These are phyloP conservation scores for Phycodurus eques DNA, from an alignment of 2,113 vertebrate genomes.

Conservation along the genomic window DNA sequence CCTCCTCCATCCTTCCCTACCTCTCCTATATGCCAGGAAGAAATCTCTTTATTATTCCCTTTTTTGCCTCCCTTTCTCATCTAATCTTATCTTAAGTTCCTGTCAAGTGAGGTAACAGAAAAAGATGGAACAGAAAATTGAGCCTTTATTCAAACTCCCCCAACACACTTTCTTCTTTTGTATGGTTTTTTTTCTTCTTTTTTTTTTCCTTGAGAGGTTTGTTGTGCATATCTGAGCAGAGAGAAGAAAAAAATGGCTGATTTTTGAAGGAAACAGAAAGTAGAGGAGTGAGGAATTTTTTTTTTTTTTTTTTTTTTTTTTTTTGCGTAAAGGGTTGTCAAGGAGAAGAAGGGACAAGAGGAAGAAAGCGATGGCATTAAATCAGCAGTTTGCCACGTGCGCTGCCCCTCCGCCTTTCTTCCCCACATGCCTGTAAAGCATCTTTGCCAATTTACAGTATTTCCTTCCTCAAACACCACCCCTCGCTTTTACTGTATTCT, in stretches of 20 bases:
- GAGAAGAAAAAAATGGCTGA: slow-evolving; percentile 5
- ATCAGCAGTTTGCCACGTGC: slow-evolving; percentile 55
- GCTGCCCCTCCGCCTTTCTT: slow-evolving; percentile 7
- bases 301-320: background rate
- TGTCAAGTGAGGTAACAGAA: slow-evolving; percentile 28
- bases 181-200: slow-evolving; percentile 27
- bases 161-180: background rate
- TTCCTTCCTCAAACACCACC: slow-evolving; percentile 58
- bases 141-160: slow-evolving; percentile 49
- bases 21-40: slow-evolving; percentile 31
- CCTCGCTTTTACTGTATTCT: slow-evolving; percentile 7
- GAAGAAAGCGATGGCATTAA: slow-evolving; percentile 59
- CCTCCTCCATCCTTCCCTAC: slow-evolving; percentile 14
- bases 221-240: slow-evolving; percentile 39
- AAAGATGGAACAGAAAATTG: slow-evolving; percentile 36
- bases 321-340: slow-evolving; percentile 58
- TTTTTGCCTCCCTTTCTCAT: slow-evolving; percentile 38
- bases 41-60: slow-evolving; percentile 11
- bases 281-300: slow-evolving; percentile 3
- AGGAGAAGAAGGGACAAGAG: slow-evolving; percentile 51
- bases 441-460: slow-evolving; percentile 61
- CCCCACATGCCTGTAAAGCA: slow-evolving; percentile 30
- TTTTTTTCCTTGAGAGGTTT: slow-evolving; percentile 44
- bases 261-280: slow-evolving; percentile 17
- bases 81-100: slow-evolving; percentile 48